Evolutionary conservation across 2,113 vertebrate genomes (phyloP).

Genomic region (Copsychus sechellarum): DNA sequence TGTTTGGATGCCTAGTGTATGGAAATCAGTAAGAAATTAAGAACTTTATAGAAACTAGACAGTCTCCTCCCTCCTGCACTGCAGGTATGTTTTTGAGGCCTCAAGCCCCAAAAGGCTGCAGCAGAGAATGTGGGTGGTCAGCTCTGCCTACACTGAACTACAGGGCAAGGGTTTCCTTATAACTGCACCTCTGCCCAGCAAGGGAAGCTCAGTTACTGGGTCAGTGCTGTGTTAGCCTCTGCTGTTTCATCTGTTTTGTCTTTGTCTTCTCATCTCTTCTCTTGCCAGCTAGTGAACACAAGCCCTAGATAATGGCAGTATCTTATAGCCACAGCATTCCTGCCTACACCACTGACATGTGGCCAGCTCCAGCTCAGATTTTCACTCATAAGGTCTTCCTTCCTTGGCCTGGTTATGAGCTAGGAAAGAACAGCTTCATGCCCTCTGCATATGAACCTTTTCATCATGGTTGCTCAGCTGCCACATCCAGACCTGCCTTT

Average conservation of each 20-base stretch:
- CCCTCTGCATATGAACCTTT: not conserved
- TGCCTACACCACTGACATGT: not conserved
- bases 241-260: not conserved
- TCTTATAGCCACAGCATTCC: not conserved
- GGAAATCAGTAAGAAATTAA: not conserved
- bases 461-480: not conserved
- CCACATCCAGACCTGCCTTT: not conserved
- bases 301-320: not conserved
- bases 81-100: not conserved
- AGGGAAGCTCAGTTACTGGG: not conserved
- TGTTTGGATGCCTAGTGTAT: not conserved
- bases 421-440: not conserved
- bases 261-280: not conserved
- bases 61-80: not conserved
- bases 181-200: not conserved
- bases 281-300: not conserved
- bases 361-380: not conserved
- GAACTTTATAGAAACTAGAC: not conserved
- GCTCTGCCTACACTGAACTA: not conserved
- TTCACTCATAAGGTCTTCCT: not conserved
- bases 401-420: fast-evolving
- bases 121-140: not conserved
- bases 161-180: fast-evolving
- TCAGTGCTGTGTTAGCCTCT: not conserved
- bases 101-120: not conserved